Evolutionary conservation across 2,797 vertebrate species (phyloP), one percentile per base, ranked within the genome.

Genomic region (Hyperoplus lanceolatus): DNA sequence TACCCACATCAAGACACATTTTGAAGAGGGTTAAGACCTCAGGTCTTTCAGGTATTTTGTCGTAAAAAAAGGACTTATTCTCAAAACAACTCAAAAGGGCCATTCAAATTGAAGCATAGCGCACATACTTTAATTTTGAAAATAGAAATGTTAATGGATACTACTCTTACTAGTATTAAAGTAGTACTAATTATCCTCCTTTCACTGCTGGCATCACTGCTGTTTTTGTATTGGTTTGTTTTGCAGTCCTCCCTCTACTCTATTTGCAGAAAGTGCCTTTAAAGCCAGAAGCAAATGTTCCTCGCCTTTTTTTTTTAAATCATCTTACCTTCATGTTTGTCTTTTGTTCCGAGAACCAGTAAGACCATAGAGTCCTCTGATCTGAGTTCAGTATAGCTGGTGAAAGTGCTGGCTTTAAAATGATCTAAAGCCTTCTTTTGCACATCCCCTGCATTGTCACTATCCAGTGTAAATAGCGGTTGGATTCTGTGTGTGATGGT

Each of bases 381-480:
- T 2, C 2, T 55, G 70, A 95, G 81, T 83, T 95, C 94, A 56
- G 92, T 92, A 61, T 96, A 96, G 87, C 92, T 95, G 78, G 81
- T 94, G 87, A 96, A 92, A 11, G 79, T 61, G 0, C 0, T 74
- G 12, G 3, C 69, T 4, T 74, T 87, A 15, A 90, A 95, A 57
- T 69, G 0, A 1, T 49, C 11, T 14, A 91, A 43, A 43, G 88
- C 93, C 53, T 64, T 72, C 73, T 29, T 72, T 41, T 92, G 93
- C 45, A 96, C 92, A 15, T 81, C 87, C 36, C 13, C 50, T 8
- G 90, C 82, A 1, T 8, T 56, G 77, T 94, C 93, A 11, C 66
- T 87, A 16, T 76, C 57, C 18, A 66, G 8, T 0, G 0, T 2
- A 0, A 42, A 0, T 0, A 0, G 0, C 1, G 61, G 55, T 0